These are phyloP conservation scores for Acanthopagrus latus DNA, from an alignment of 2,797 vertebrate genomes.

Conservation along the genomic window DNA sequence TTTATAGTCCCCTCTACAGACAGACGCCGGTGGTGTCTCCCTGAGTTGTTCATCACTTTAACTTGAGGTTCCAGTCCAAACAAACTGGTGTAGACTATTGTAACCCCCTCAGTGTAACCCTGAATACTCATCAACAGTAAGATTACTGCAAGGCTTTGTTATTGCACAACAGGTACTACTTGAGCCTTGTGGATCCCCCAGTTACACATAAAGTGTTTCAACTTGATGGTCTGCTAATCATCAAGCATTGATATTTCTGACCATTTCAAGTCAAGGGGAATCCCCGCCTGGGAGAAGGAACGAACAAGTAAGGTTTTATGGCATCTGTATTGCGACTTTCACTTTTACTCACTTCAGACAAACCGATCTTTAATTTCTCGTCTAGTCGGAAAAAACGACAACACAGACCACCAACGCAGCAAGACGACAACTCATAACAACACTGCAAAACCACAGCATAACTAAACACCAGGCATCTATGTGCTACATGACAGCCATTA, in stretches of 20 bases:
- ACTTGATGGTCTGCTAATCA: constrained; percentile 59
- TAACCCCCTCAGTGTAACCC: constrained; percentile 28
- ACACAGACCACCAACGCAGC: constrained; percentile 62
- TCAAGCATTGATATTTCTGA: constrained; percentile 48
- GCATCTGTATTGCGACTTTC: constrained; percentile 37
- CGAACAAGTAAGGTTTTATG: constrained; percentile 31
- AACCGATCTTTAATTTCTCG: constrained; percentile 50
- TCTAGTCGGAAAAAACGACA: constrained; percentile 46
- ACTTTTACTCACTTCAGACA: constrained; percentile 52
- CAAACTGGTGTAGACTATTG: constrained; percentile 22
- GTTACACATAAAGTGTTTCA: constrained; percentile 51
- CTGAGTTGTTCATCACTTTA: constrained; percentile 31
- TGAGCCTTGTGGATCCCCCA: constrained; percentile 39
- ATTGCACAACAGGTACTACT: constrained; percentile 58
- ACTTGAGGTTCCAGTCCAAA: constrained; percentile 27
- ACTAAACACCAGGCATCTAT: constrained; percentile 53
- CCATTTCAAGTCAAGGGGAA: constrained; percentile 42
- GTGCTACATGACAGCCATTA: constrained; percentile 48
- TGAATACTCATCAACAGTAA: constrained; percentile 42
- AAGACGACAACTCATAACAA: constrained; percentile 55
- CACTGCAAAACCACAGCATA: constrained; percentile 61
- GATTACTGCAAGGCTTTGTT: constrained; percentile 50
- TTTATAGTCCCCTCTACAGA: constrained; percentile 26
- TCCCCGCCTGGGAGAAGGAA: constrained; percentile 28
- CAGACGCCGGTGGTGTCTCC: constrained; percentile 25